A percentile compares a stretch with the other conserved stretches of the same genome.
Evolutionary conservation across 2,797 vertebrate genomes (phyloP).

Genomic region (Psittacula derbiana): DNA sequence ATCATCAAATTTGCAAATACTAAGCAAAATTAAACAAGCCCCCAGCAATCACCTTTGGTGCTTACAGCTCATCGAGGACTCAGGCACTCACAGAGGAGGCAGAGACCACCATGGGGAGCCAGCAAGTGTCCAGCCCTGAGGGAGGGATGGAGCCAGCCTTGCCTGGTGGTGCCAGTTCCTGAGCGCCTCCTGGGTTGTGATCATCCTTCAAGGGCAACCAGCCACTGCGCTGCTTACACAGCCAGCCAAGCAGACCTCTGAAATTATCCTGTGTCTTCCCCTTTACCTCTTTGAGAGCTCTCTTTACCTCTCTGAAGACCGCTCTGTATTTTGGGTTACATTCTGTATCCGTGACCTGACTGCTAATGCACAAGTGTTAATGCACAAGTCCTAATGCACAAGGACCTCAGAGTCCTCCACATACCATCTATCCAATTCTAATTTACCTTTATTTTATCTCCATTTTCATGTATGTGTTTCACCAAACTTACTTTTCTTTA

Average conservation of each 20-base stretch:
- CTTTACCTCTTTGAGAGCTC: background rate
- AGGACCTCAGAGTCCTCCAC: background rate
- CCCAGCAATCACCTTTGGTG: background rate
- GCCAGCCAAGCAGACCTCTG: background rate
- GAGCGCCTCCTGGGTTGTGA: background rate
- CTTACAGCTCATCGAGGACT: background rate
- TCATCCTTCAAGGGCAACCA: background rate
- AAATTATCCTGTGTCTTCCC: background rate
- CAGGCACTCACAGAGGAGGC: background rate
- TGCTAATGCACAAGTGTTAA: background rate
- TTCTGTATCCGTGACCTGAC: background rate
- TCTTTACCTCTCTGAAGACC: background rate
- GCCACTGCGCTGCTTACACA: background rate
- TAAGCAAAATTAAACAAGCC: background rate
- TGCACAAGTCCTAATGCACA: background rate
- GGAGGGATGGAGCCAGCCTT: background rate
- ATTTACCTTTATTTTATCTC: background rate
- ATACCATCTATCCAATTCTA: accelerated
- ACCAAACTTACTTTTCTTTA: background rate
- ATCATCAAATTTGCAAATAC: background rate
- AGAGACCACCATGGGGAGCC: accelerated
- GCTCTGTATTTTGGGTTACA: background rate
- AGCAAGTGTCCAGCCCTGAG: background rate
- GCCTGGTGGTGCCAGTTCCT: accelerated
- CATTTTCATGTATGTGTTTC: background rate